Evolutionary conservation across 2,113 vertebrate genomes (phyloP), one percentile per base, ranked within the genome.

Genomic region (Actenoides lindsayi): DNA sequence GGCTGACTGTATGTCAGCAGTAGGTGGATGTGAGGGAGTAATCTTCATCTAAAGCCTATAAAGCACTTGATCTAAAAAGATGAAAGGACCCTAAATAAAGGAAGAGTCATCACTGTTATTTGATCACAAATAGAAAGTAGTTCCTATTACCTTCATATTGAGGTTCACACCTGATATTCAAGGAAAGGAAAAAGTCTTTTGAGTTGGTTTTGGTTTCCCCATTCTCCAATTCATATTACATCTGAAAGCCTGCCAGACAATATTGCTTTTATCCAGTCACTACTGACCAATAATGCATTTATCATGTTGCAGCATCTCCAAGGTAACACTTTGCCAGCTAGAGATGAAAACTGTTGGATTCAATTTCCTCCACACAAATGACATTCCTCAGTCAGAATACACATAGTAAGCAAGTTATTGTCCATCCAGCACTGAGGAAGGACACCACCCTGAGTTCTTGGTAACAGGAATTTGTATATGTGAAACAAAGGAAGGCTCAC

Each of bases 281-380:
- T 94, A 95, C 83, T 96, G 91, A 97, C 82, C 95, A 96, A 77
- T 94, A 95, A 96, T 67, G 59, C 93, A 82, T 96, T 97, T 97
- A 94, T 89, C 83, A 50, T 59, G 46, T 54, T 94, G 73, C 56
- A 87, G 35, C 95, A 94, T 97, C 96, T 97, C 92, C 94, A 96
- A 93, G 83, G 95, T 95, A 97, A 96, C 83, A 64, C 71, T 85
- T 86, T 89, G 44, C 76, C 86, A 78, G 67, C 65, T 69, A 60
- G 42, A 73, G 57, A 83, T 82, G 63, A 91, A 89, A 96, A 80
- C 31, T 42, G 37, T 77, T 93, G 54, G 56, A 54, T 84, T 96
- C 50, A 37, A 53, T 85, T 90, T 91, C 39, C 62, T 51, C 30
- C 73, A 59, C 50, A 90, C 28, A 97, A 92, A 96, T 94, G 84